Conservation (phyloP, 2,888 invertebrate species). For the Thyatira batis region DNA sequence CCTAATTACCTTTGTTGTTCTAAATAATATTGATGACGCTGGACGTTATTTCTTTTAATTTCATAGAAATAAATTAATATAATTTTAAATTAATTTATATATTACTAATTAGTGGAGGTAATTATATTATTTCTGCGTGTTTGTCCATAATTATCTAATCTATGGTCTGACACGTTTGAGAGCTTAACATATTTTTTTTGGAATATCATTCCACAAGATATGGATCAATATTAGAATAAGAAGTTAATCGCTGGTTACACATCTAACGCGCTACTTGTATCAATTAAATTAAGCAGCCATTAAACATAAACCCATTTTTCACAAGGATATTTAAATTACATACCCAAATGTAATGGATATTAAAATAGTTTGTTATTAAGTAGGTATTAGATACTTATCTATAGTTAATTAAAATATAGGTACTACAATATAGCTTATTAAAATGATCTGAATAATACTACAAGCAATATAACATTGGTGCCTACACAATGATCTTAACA, state of each 20-base stretch:
- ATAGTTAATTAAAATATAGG: not conserved
- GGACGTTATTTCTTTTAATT: not conserved
- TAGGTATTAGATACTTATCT: not conserved
- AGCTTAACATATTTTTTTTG: too few relatives aligned
- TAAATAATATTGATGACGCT: not conserved
- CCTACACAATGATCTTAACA: not conserved
- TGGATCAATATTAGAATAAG: not conserved
- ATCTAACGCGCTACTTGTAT: not conserved
- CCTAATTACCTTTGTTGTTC: not conserved
- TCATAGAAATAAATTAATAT: not conserved
- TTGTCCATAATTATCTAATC: too few relatives aligned
- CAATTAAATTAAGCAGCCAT: not conserved
- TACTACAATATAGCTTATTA: too few relatives aligned
- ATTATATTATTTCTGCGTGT: too few relatives aligned
- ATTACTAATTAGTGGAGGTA: not conserved
- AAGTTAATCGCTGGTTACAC: not conserved
- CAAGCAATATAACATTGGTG: not conserved
- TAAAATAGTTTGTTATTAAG: not conserved
- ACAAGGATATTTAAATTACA: not conserved
- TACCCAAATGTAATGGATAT: not conserved
- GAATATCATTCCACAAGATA: too few relatives aligned
- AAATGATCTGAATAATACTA: conserved; percentile 1
- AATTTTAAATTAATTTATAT: not conserved
- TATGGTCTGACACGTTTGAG: too few relatives aligned
- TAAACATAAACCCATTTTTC: not conserved